Evolutionary conservation across 2,888 invertebrate genomes (phyloP).

Genomic region (Scaeva pyrastri): DNA sequence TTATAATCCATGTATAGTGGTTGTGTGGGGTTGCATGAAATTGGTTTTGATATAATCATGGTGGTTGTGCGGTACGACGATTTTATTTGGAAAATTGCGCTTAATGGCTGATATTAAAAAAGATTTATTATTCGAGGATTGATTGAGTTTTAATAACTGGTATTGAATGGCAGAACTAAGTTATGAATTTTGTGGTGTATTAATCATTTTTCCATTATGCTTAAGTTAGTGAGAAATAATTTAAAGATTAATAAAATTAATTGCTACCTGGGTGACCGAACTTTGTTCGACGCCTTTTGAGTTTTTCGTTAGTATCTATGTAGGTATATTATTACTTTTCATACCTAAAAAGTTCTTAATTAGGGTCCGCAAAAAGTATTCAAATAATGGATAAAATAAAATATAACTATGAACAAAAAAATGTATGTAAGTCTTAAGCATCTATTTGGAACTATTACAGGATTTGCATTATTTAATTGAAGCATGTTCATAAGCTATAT

Average conservation of each 20-base stretch:
- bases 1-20: constrained; percentile 21
- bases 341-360: too few relatives aligned
- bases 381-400: too few relatives aligned
- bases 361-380: too few relatives aligned
- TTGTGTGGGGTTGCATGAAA: constrained; percentile 21
- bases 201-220: not conserved
- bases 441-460: too few relatives aligned
- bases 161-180: constrained; percentile 41
- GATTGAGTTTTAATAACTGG: constrained; percentile 69
- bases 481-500: too few relatives aligned
- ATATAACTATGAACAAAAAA: too few relatives aligned
- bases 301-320: too few relatives aligned
- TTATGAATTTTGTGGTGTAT: constrained; percentile 10
- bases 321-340: too few relatives aligned
- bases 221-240: not conserved
- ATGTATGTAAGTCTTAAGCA: too few relatives aligned
- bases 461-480: too few relatives aligned
- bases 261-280: too few relatives aligned
- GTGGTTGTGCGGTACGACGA: constrained; percentile 27
- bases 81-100: constrained; percentile 33
- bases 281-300: too few relatives aligned
- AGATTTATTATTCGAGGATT: constrained; percentile 49
- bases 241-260: not conserved
- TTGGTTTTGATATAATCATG: constrained; percentile 50
- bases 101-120: constrained; percentile 26